Evolutionary conservation across 2,113 vertebrate genomes (phyloP).

Genomic region (Girardinichthys multiradiatus): DNA sequence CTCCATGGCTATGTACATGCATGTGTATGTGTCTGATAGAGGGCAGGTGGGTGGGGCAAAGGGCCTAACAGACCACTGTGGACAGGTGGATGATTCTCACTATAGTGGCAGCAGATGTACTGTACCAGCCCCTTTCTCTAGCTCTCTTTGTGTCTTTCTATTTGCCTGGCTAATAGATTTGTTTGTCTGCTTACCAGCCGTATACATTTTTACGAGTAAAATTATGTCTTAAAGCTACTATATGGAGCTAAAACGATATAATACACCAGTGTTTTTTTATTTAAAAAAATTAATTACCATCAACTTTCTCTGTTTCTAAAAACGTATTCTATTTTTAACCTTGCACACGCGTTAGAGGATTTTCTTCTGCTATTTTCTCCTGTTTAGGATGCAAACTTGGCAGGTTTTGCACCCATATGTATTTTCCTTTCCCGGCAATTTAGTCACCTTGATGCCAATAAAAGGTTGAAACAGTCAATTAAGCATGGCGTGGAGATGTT

Average conservation of each 20-base stretch:
- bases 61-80: slow-evolving; percentile 60
- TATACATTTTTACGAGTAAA: background rate
- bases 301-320: background rate
- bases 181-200: background rate
- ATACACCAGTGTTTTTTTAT: too few species aligned
- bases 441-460: slow-evolving; percentile 1
- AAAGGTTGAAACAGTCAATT: background rate
- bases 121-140: slow-evolving; percentile 41
- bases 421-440: background rate
- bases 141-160: slow-evolving; percentile 10
- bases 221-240: background rate
- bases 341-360: background rate
- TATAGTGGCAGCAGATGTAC: slow-evolving; percentile 44
- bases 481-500: background rate
- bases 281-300: too few species aligned
- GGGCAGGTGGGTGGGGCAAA: slow-evolving; percentile 45
- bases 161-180: background rate
- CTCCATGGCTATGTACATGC: slow-evolving; percentile 28
- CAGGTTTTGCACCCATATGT: background rate
- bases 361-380: background rate
- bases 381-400: background rate
- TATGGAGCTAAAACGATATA: background rate
- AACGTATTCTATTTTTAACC: background rate
- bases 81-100: slow-evolving; percentile 75
- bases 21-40: slow-evolving; percentile 36